Percentiles rank a stretch among this genome's conserved stretches.
Conservation (phyloP, 2,797 vertebrate species). For the Sternarchorhynchus goeldii region DNA sequence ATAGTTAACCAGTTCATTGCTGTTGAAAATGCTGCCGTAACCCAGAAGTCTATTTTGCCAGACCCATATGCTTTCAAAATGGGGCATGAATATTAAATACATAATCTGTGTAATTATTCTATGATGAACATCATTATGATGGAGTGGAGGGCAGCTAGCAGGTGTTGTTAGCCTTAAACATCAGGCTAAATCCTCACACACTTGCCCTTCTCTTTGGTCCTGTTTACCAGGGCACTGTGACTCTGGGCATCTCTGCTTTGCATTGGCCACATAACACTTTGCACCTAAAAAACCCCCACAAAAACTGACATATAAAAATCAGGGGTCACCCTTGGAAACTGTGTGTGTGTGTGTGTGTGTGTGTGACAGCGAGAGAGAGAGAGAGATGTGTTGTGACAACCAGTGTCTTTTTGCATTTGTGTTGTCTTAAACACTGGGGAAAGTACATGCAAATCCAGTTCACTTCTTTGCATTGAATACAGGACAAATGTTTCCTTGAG, state of each 20-base stretch:
- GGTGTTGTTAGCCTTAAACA: background rate
- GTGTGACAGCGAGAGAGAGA: background rate
- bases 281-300: constrained; percentile 52
- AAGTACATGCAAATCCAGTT: constrained; percentile 20
- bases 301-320: constrained; percentile 68
- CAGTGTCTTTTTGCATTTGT: constrained; percentile 14
- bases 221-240: background rate
- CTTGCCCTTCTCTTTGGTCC: background rate
- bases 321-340: constrained; percentile 48
- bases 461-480: constrained; percentile 28
- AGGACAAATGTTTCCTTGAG: constrained; percentile 4
- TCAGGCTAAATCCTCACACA: background rate
- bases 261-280: constrained; percentile 56
- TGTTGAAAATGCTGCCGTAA: background rate
- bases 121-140: constrained; percentile 31
- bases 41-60: constrained; percentile 11
- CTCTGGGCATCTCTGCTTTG: constrained; percentile 58
- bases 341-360: constrained; percentile 2
- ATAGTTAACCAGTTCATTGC: background rate
- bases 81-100: constrained; percentile 41
- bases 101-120: constrained; percentile 33
- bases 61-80: constrained; percentile 21
- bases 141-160: background rate
- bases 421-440: constrained; percentile 26
- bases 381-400: constrained; percentile 27